Conservation (phyloP, 2,797 vertebrate genomes). For the Oryzias dopingdopingensis region DNA sequence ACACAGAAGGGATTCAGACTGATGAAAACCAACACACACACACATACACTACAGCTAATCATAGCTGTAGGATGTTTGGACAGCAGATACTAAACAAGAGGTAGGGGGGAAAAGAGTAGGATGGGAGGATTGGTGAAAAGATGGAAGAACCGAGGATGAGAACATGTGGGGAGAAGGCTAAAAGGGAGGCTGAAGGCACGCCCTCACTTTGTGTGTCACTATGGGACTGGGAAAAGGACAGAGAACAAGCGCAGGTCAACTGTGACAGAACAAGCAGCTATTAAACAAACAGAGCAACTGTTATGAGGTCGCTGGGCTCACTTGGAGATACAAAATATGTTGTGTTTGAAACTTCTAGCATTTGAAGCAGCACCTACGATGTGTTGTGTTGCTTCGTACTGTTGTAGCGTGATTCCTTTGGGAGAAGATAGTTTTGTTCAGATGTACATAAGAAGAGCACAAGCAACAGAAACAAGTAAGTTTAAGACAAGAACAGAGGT, state of each 20-base stretch:
- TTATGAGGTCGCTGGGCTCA: slow-evolving; percentile 13
- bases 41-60: slow-evolving; percentile 56
- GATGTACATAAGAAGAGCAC: slow-evolving; percentile 27
- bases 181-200: slow-evolving; percentile 26
- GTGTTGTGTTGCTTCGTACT: slow-evolving; percentile 46
- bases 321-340: slow-evolving; percentile 43
- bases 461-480: slow-evolving; percentile 32
- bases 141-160: slow-evolving; percentile 10
- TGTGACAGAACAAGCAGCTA: slow-evolving; percentile 53
- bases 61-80: slow-evolving; percentile 59
- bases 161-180: slow-evolving; percentile 6
- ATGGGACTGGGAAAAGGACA: slow-evolving; percentile 57
- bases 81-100: slow-evolving; percentile 37
- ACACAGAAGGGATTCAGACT: slow-evolving; percentile 67
- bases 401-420: slow-evolving; percentile 47
- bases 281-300: slow-evolving; percentile 42
- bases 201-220: slow-evolving; percentile 63
- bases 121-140: slow-evolving; percentile 4
- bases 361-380: slow-evolving; percentile 42
- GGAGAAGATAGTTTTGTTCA: slow-evolving; percentile 55
- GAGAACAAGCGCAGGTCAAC: slow-evolving; percentile 51
- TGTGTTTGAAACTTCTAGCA: slow-evolving; percentile 43
- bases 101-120: slow-evolving; percentile 28
- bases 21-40: slow-evolving; percentile 18
- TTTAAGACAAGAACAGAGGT: slow-evolving; percentile 26